Base-by-base conservation (phyloP, 2,888 invertebrate species). In the Drosophila meridiana region DNA sequence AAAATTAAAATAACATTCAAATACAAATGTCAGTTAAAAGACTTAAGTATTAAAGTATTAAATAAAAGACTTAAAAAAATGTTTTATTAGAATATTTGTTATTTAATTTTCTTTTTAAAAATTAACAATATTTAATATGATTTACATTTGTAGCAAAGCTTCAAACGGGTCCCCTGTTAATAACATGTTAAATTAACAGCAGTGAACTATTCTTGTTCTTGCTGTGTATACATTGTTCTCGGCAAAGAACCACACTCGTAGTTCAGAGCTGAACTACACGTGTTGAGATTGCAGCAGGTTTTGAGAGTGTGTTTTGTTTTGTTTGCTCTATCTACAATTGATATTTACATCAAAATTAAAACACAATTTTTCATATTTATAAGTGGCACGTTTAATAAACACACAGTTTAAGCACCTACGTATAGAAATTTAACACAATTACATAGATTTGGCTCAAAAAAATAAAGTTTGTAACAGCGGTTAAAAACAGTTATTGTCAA, bases 301-400 rank as follows among this genome's bases (percentile, higher is more conserved):
- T 69, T 65, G 63, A 55, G 53, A 72, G 77, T 71, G 61, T 76
- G 61, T 56, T 77, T 61, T 72, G 42, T 77, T 68, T 69, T 69
- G 61, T 71, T 69, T 69, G 69, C 40, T 69, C 61, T 52, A n/a
- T 64, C 61, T 57, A 67, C 66, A 73, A 57, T 73, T 67, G 82
- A 78, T 57, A 78, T 78, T 78, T 62, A 73, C 68, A 60, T 73
- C 74, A 73, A 74, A 73, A 67, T 74, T 67, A 52, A 72, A 52
- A 26, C n/a, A 52, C 36, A 36, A 40, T 52, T 56, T 58, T 65
- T 65, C 47, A 38, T 56, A 60, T 38, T 73, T 72, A 59, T 65
- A 50, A 43, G 73, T 59, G 62, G 62, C 48, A 62, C 55, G 6
- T 72, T 70, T 38, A 61, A 45, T 28, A 72, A 14, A 63, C 56